Evolutionary conservation across 2,113 vertebrate genomes (phyloP).

Genomic region (Calypte anna): DNA sequence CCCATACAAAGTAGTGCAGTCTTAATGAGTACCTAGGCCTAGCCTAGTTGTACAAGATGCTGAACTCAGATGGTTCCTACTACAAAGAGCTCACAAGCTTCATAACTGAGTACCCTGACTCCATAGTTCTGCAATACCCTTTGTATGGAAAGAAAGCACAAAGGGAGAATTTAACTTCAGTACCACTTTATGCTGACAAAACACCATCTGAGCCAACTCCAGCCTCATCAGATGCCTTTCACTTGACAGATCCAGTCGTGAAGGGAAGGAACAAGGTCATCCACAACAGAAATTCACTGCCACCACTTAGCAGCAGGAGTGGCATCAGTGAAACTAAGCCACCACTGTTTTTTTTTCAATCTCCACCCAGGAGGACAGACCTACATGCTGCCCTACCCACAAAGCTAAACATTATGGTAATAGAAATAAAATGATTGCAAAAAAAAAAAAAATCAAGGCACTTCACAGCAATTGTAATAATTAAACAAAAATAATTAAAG

Average conservation of each 20-base stretch:
- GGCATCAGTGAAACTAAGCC: not conserved
- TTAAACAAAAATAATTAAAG: not conserved
- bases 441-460: not conserved
- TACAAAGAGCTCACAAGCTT: not conserved
- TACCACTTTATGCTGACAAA: not conserved
- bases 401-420: not conserved
- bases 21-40: not conserved
- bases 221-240: not conserved
- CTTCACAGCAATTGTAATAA: not conserved
- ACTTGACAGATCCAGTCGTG: not conserved
- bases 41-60: not conserved
- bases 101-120: not conserved
- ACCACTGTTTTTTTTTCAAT: not conserved
- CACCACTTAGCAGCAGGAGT: not conserved
- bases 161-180: not conserved
- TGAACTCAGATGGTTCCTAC: not conserved
- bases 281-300: not conserved
- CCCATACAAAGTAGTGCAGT: not conserved
- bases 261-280: slow-evolving; percentile 17
- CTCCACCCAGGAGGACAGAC: not conserved
- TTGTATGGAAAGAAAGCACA: not conserved
- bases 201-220: not conserved
- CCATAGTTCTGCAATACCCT: not conserved
- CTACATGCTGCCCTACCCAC: not conserved
- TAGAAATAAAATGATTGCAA: not conserved